phyloP scores from a whole-genome alignment of 1,140 invertebrate species.

The Bombus pyrosoma region DNA sequence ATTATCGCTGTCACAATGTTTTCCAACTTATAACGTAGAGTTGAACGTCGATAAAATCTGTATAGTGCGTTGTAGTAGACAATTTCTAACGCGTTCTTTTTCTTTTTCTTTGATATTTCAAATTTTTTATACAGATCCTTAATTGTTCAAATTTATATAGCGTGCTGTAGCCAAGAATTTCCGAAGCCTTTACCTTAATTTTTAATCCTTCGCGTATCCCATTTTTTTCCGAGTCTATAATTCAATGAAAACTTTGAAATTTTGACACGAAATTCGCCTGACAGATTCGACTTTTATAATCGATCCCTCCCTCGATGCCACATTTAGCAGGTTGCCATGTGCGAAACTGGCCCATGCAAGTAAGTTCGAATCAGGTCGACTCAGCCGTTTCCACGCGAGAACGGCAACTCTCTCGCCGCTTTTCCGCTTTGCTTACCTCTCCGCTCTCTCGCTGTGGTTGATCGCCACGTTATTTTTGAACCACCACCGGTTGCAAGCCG shows the following conservation, averaged over 20 bases:
- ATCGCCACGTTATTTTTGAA: background rate
- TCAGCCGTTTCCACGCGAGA: background rate
- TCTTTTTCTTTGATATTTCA: background rate
- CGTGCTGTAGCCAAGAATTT: background rate
- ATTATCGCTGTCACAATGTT: too few relatives aligned
- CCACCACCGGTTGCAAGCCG: background rate
- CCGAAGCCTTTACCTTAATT: background rate
- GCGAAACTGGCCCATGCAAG: background rate
- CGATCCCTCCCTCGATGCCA: background rate
- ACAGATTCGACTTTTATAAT: background rate
- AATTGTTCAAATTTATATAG: background rate
- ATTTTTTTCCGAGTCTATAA: too few relatives aligned
- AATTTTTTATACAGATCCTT: background rate
- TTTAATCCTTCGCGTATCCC: too few relatives aligned
- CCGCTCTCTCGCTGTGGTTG: background rate
- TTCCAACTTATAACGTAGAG: too few relatives aligned
- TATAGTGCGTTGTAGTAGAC: too few relatives aligned
- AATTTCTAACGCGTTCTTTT: too few relatives aligned
- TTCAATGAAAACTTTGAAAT: too few relatives aligned
- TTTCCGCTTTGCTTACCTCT: background rate
- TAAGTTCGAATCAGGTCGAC: background rate
- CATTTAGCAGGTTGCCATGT: background rate
- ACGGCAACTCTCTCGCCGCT: background rate
- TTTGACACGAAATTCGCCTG: too few relatives aligned
- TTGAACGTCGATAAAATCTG: too few relatives aligned